Conservation (phyloP, 2,797 vertebrate species). For the Phataginus tricuspis region DNA sequence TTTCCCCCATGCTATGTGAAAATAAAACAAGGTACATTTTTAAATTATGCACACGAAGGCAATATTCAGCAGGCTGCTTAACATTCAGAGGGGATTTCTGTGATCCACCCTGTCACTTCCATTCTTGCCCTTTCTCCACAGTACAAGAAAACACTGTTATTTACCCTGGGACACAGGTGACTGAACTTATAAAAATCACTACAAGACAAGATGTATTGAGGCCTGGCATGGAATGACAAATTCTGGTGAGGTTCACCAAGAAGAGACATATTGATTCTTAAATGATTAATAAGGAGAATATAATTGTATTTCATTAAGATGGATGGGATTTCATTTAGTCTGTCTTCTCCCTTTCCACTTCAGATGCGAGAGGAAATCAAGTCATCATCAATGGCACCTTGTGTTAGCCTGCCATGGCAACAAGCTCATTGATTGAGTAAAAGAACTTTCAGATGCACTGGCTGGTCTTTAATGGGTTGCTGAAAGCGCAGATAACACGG, state of each 20-base stretch:
- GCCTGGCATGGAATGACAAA: constrained; percentile 96
- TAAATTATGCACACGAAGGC: constrained; percentile 74
- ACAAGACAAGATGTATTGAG: constrained; percentile 96
- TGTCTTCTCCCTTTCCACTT: constrained; percentile 98
- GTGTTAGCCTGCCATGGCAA: constrained; percentile 97
- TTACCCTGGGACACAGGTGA: constrained; percentile 96
- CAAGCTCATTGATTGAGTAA: constrained; percentile 92
- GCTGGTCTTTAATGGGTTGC: constrained; percentile 82
- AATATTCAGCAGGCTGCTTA: constrained; percentile 69
- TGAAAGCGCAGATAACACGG: constrained; percentile 76
- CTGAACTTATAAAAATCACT: constrained; percentile 97
- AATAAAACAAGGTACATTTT: constrained; percentile 63
- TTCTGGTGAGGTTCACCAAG: constrained; percentile 94
- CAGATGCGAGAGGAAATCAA: constrained; percentile 97
- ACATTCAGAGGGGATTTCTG: constrained; percentile 72
- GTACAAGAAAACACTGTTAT: constrained; percentile 84
- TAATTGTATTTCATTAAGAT: constrained; percentile 99
- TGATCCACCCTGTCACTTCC: constrained; percentile 32
- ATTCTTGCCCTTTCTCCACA: constrained; percentile 57
- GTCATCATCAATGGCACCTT: constrained; percentile 92
- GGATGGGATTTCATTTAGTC: constrained; percentile 99
- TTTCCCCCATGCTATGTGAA: constrained; percentile 59
- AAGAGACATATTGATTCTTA: constrained; percentile 99
- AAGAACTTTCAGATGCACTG: constrained; percentile 87
- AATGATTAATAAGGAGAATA: constrained; percentile 99